These are phyloP conservation scores for Campaea margaritaria DNA, from an alignment of 2,888 invertebrate species.

Conservation along the genomic window DNA sequence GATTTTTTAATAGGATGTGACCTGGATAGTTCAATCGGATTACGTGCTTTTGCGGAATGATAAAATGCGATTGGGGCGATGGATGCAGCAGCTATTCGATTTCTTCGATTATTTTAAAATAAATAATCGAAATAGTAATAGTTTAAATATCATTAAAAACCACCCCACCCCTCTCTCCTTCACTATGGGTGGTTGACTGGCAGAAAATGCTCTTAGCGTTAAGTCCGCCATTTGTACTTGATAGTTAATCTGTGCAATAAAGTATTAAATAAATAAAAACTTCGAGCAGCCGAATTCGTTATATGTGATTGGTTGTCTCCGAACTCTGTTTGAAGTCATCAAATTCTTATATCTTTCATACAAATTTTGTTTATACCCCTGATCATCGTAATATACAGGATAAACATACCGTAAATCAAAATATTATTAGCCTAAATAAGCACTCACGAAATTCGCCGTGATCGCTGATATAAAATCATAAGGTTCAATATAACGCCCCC, in stretches of 20 bases:
- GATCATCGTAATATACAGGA: conserved; percentile 3
- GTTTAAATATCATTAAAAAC: no score
- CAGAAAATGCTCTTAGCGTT: no score
- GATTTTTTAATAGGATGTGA: conserved; percentile 34
- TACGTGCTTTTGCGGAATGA: conserved; percentile 14
- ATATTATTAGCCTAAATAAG: conserved; percentile 13
- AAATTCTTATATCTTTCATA: no score
- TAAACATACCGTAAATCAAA: conserved; percentile 22
- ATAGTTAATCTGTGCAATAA: no score
- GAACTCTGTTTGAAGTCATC: no score
- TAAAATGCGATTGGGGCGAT: conserved; percentile 14
- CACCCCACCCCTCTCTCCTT: no score
- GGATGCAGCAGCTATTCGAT: neutral
- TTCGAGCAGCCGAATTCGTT: no score
- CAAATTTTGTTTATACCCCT: neutral
- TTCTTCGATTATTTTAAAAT: conserved; percentile 1
- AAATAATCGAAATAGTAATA: no score
- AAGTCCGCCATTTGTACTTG: no score
- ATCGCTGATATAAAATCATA: conserved; percentile 19
- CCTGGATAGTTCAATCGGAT: conserved; percentile 28
- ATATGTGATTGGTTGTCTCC: no score
- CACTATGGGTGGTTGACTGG: no score
- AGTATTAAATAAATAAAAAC: no score
- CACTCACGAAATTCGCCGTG: conserved; percentile 14
- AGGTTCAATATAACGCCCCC: conserved; percentile 18